phyloP scores from a whole-genome alignment of 2,888 invertebrate species.

The Monochamus alternatus region DNA sequence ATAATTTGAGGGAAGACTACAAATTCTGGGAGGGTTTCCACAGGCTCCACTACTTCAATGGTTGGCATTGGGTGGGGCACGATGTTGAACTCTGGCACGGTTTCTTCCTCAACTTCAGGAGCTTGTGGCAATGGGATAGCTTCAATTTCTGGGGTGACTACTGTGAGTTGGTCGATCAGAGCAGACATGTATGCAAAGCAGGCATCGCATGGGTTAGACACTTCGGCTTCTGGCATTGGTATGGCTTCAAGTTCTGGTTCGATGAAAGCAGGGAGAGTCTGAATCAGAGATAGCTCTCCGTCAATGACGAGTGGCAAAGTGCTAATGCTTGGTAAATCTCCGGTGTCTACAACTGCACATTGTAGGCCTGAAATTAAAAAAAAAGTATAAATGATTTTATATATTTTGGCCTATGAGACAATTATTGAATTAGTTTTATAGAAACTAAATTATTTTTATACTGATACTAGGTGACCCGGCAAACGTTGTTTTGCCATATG shows the following conservation, averaged over 20 bases:
- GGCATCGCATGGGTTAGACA: constrained; percentile 32
- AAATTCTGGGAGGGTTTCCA: too few species aligned
- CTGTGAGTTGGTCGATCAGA: constrained; percentile 31
- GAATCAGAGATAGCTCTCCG: neutral
- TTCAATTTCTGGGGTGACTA: constrained; percentile 29
- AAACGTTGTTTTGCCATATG: too few species aligned
- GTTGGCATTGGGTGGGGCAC: neutral
- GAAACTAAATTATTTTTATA: too few species aligned
- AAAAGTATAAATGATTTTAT: neutral
- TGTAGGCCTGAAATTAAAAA: constrained; percentile 3
- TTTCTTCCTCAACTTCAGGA: neutral
- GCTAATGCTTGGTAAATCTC: constrained; percentile 7
- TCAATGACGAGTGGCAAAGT: neutral
- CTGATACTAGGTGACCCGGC: too few species aligned
- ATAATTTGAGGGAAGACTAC: too few species aligned
- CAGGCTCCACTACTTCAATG: neutral
- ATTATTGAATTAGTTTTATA: too few species aligned
- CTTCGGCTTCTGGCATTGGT: neutral
- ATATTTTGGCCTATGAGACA: too few species aligned
- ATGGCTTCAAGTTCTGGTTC: constrained; percentile 13
- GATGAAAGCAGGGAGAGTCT: constrained; percentile 15
- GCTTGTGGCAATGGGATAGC: neutral
- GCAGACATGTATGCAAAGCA: constrained; percentile 43
- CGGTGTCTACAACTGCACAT: constrained; percentile 4
- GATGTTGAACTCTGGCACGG: neutral